These are phyloP conservation scores for Ovis aries DNA, from an alignment of 2,113 vertebrate genomes.

Conservation along the genomic window ARS-UI_Ramb_v3.0 NC_056056.1:194437001-194437500, in stretches of 20 bases:
- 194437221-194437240: neutral
- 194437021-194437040: neutral
- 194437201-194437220: neutral
- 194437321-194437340: neutral
- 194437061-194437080: neutral
- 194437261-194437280: neutral
- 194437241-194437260: neutral
- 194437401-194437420: neutral
- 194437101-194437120: neutral
- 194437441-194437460: neutral
- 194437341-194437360: neutral
- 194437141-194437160: neutral
- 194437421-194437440: neutral
- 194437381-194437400: neutral
- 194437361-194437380: neutral
- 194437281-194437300: neutral
- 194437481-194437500: neutral
- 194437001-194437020: neutral
- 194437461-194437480: neutral
- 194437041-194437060: neutral
- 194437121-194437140: neutral
- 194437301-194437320: neutral
- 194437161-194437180: neutral
- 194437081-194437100: neutral
- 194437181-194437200: neutral